Percentiles rank a stretch among this genome's conserved stretches.
phyloP scores from a whole-genome alignment of 2,888 invertebrate species.

The Xylota sylvarum region DNA sequence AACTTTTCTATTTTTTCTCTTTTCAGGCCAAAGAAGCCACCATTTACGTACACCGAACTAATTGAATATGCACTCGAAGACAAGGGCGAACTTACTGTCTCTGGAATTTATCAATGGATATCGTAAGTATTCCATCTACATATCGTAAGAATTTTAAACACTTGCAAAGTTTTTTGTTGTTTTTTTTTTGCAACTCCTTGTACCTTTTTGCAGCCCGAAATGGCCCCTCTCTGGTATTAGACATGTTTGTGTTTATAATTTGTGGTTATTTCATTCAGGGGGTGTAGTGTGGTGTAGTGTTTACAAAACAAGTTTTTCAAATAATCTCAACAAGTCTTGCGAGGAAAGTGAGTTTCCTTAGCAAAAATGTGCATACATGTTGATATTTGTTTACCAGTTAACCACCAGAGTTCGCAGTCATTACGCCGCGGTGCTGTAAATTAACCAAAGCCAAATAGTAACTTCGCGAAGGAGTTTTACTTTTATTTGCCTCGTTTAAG shows the following conservation, averaged over 20 bases:
- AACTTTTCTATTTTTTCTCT: neutral
- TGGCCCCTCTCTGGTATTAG: conserved; percentile 13
- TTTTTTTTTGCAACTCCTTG: neutral
- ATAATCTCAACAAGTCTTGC: conserved; percentile 67
- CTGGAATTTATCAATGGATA: conserved; percentile 97
- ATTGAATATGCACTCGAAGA: conserved; percentile 95
- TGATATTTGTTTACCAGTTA: conserved; percentile 77
- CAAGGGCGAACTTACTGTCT: conserved; percentile 94
- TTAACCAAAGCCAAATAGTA: conserved; percentile 61
- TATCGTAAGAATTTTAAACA: conserved; percentile 61
- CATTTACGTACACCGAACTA: conserved; percentile 95
- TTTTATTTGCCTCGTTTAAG: conserved; percentile 29
- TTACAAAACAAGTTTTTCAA: conserved; percentile 62
- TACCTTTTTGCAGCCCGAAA: conserved; percentile 47
- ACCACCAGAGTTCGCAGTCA: conserved; percentile 43
- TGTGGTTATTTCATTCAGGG: neutral
- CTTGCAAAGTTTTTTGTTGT: conserved; percentile 32
- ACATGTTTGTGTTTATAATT: conserved; percentile 39
- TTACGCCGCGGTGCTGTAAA: conserved; percentile 55
- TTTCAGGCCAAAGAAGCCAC: conserved; percentile 90
- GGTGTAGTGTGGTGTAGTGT: conserved; percentile 29
- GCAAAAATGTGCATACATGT: conserved; percentile 73
- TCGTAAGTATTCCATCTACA: conserved; percentile 89
- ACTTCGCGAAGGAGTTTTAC: conserved; percentile 35
- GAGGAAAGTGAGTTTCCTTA: conserved; percentile 63